Evolutionary conservation across 92 coral and sea anemone species (phyloP).

Genomic region (Zoanthus sociatus): DNA sequence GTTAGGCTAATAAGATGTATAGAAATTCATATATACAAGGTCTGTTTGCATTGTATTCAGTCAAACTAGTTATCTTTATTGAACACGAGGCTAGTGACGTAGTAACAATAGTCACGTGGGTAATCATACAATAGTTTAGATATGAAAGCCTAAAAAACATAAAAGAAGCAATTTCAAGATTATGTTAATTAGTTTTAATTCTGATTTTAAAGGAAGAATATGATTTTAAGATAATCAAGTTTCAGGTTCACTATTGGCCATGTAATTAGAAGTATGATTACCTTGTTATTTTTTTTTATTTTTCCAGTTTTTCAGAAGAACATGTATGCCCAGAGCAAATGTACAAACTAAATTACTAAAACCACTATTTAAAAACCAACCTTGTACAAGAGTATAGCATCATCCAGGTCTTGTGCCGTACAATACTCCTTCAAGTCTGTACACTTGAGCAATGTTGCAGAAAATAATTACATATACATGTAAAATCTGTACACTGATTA

Average conservation of each 20-base stretch:
- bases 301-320: slow-evolving; percentile 2
- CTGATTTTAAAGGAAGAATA: neutral
- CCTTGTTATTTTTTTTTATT: neutral
- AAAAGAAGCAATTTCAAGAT: neutral
- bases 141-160: too few species aligned
- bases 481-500: neutral
- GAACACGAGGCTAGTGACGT: too few species aligned
- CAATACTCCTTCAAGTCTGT: slow-evolving; percentile 4
- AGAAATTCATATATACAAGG: too few species aligned
- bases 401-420: slow-evolving; percentile 5
- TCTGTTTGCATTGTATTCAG: too few species aligned
- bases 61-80: too few species aligned
- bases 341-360: slow-evolving; percentile 1
- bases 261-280: neutral
- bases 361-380: slow-evolving; percentile 2
- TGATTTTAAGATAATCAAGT: neutral
- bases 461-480: neutral
- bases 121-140: too few species aligned
- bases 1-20: too few species aligned
- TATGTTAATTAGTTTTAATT: too few species aligned
- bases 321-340: slow-evolving; percentile 8
- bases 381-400: slow-evolving; percentile 4
- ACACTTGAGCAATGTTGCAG: neutral
- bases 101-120: too few species aligned
- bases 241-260: neutral